Percentiles rank a stretch among this genome's conserved stretches.
Evolutionary conservation across 2,888 invertebrate genomes (phyloP).

Genomic region (Abrostola tripartita): DNA sequence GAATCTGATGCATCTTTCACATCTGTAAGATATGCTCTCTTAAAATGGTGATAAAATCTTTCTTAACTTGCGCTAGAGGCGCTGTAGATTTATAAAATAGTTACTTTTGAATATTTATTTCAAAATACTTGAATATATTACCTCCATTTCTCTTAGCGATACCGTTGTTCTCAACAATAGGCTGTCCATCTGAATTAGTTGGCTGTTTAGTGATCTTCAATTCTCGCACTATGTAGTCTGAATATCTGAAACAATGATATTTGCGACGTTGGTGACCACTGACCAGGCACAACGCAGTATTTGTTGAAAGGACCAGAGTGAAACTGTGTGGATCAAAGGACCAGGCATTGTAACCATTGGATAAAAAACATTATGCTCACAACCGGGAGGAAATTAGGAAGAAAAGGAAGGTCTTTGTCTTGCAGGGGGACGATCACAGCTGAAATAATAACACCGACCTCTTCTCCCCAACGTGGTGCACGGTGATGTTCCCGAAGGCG

Average conservation of each 20-base stretch:
- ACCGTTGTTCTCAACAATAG: slow-evolving; percentile 83
- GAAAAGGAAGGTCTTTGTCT: too few relatives aligned
- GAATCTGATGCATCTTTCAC: slow-evolving; percentile 70
- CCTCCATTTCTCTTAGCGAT: slow-evolving; percentile 85
- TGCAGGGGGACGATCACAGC: too few relatives aligned
- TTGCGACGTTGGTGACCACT: neutral
- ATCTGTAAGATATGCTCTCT: slow-evolving; percentile 59
- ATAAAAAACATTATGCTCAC: too few relatives aligned
- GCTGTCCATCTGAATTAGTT: slow-evolving; percentile 80
- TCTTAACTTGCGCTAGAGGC: too few relatives aligned
- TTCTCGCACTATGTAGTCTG: slow-evolving; percentile 95
- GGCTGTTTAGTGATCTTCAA: slow-evolving; percentile 89
- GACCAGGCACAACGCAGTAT: too few relatives aligned
- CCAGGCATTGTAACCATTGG: too few relatives aligned
- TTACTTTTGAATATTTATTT: too few relatives aligned
- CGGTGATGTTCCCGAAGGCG: slow-evolving; percentile 93
- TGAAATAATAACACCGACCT: slow-evolving; percentile 62
- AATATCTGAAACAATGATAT: slow-evolving; percentile 84
- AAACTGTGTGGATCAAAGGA: too few relatives aligned
- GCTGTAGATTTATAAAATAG: neutral
- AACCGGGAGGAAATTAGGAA: too few relatives aligned
- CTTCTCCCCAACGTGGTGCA: slow-evolving; percentile 93
- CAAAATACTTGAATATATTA: too few relatives aligned
- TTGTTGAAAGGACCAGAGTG: too few relatives aligned
- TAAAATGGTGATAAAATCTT: neutral